Conservation (phyloP, 2,113 vertebrate genomes). For the Cryptomyrus ogoouensis region DNA sequence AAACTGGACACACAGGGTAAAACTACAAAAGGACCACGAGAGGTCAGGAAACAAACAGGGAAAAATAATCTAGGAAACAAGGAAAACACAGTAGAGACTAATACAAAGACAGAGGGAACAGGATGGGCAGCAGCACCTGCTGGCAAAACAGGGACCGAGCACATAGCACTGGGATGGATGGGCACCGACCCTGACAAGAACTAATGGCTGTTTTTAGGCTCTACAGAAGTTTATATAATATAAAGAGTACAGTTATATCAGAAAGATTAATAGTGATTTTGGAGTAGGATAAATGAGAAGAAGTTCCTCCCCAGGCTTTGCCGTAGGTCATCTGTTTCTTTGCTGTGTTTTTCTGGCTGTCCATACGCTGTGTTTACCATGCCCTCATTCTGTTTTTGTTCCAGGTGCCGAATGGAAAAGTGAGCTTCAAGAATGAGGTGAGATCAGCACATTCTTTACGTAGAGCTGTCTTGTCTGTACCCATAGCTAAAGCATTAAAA, state of each 20-base stretch:
- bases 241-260: not conserved
- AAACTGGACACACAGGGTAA: too few species aligned
- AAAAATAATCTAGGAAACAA: too few species aligned
- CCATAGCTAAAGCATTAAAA: not conserved
- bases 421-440: slow-evolving; percentile 45
- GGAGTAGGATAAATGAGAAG: not conserved
- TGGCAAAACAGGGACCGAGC: too few species aligned
- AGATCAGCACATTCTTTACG: not conserved
- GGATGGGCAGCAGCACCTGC: too few species aligned
- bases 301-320: not conserved
- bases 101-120: too few species aligned
- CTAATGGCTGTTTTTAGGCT: not conserved
- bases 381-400: slow-evolving; percentile 17
- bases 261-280: not conserved
- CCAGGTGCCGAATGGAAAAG: slow-evolving; percentile 46
- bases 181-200: not conserved
- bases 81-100: too few species aligned
- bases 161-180: too few species aligned
- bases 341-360: not conserved
- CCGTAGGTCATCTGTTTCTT: not conserved
- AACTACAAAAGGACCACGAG: too few species aligned
- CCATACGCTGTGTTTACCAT: not conserved
- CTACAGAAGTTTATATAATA: not conserved
- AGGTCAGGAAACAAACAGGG: too few species aligned
- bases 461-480: not conserved